Base-by-base conservation (phyloP, 1,140 invertebrate species). In the Drosophila lini region DNA sequence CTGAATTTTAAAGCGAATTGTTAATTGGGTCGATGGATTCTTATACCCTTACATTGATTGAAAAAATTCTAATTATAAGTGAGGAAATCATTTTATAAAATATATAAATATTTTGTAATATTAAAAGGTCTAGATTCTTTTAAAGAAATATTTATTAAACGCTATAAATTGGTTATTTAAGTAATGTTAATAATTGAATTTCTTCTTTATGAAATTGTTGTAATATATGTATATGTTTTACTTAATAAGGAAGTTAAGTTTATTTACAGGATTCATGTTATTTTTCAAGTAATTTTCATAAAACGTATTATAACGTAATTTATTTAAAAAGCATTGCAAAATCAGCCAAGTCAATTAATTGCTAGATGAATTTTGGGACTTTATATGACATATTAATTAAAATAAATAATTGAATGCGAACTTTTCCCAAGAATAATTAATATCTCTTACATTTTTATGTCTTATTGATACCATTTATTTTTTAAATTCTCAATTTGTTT, bases 11-110 rank as follows among this genome's bases (percentile, higher is more conserved):
- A 3, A 67, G n/a, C 3, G 11, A 0, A 10, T 5, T 0, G 5
- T 9, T 52, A 64, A 68, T 64, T 64, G 60, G 60, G 19, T 65
- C 5, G 1, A 16, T 5, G 10, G 5, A 28, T 5, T 28, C 0
- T 28, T 5, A 5, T 28, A 28, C 25, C 25, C 25, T 28, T 5
- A 0, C 25, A 28, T 4, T 4, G 25, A 1, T 1, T 22, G 2
- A 22, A 2, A 2, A 22, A 22, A 22, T 1, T 22, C 1, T 22
- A 22, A 1, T 22, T 22, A 22, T 22, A 22, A 22, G 19, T 22
- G 19, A 22, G 19, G 19, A 22, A 22, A 22, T 22, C 19, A 22
- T 22, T 22, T 22, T 44, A 13, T 5, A 15, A 15, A 22, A 7
- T 25, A 5, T 19, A 5, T 10, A 42, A 11, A 42, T 19, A 11